Percentiles rank a stretch among this genome's conserved stretches.
These are phyloP conservation scores for Telmatherina bonti DNA, from an alignment of 2,797 vertebrate genomes.

Conservation along the genomic window DNA sequence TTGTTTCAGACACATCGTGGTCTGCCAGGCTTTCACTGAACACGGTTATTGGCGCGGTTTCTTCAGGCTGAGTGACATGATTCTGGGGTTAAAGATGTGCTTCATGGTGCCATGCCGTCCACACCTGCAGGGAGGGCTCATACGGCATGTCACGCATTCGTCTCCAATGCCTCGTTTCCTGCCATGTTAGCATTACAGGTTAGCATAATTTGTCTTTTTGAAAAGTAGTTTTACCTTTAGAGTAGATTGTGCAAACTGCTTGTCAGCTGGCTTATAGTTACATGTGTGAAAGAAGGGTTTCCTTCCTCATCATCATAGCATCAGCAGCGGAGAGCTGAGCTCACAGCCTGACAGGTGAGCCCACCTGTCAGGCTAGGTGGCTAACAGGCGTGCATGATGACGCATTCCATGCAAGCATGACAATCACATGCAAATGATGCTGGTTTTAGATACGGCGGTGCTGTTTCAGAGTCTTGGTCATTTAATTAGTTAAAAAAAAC, in stretches of 20 bases:
- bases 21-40: slow-evolving; percentile 31
- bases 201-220: neutral
- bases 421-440: slow-evolving; percentile 78
- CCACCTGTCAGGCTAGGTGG: slow-evolving; percentile 50
- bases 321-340: slow-evolving; percentile 26
- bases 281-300: slow-evolving; percentile 43
- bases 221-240: neutral
- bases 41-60: slow-evolving; percentile 19
- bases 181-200: too few species aligned
- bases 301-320: slow-evolving; percentile 19
- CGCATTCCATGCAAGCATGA: slow-evolving; percentile 77
- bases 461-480: slow-evolving; percentile 34
- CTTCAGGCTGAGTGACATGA: slow-evolving; percentile 47
- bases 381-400: slow-evolving; percentile 41
- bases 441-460: slow-evolving; percentile 42
- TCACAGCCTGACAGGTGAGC: slow-evolving; percentile 44
- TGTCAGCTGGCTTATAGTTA: slow-evolving; percentile 29
- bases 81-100: slow-evolving; percentile 48
- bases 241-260: slow-evolving; percentile 38
- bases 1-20: slow-evolving; percentile 40
- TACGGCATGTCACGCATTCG: slow-evolving; percentile 58
- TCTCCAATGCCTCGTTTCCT: too few species aligned
- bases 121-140: slow-evolving; percentile 26
- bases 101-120: slow-evolving; percentile 27
- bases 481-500: slow-evolving; percentile 42